Conservation (phyloP, 1,140 invertebrate species). For the Phortica variegata region DNA sequence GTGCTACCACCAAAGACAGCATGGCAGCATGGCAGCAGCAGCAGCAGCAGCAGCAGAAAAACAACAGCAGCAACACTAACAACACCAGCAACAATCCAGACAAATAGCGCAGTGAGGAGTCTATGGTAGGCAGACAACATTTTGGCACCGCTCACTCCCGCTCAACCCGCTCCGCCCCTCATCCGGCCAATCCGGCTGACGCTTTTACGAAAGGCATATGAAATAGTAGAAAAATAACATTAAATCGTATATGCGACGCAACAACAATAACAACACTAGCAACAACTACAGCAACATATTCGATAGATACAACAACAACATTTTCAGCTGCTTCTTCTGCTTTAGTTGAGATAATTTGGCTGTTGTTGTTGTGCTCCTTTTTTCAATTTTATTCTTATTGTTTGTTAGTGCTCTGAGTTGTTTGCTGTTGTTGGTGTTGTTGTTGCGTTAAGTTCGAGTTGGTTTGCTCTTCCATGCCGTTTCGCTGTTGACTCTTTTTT, state of each 20-base stretch:
- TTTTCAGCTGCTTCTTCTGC: constrained; percentile 5
- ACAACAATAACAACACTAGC: constrained; percentile 31
- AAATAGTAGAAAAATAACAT: too few species aligned
- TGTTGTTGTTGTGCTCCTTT: too few species aligned
- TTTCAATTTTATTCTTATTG: too few species aligned
- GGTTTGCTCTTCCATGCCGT: constrained; percentile 12
- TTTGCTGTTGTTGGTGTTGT: too few species aligned
- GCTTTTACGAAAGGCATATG: too few species aligned
- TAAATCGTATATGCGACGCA: constrained; percentile 11
- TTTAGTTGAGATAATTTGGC: too few species aligned
- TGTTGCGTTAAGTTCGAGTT: constrained; percentile 14
- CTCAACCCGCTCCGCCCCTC: too few species aligned
- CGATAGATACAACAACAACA: constrained; percentile 36
- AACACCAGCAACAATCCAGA: background rate
- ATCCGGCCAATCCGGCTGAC: too few species aligned
- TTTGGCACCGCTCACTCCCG: too few species aligned
- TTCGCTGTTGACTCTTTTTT: constrained; percentile 22
- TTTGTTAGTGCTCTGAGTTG: too few species aligned
- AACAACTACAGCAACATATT: constrained; percentile 49
- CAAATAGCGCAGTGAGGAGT: too few species aligned
- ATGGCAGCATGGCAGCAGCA: background rate
- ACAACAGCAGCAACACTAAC: constrained; percentile 24
- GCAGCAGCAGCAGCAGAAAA: constrained; percentile 15
- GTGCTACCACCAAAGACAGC: constrained; percentile 28
- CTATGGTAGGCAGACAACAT: too few species aligned